Evolutionary conservation across 2,888 invertebrate species (phyloP).

Genomic region (Amphiduros pacificus): DNA sequence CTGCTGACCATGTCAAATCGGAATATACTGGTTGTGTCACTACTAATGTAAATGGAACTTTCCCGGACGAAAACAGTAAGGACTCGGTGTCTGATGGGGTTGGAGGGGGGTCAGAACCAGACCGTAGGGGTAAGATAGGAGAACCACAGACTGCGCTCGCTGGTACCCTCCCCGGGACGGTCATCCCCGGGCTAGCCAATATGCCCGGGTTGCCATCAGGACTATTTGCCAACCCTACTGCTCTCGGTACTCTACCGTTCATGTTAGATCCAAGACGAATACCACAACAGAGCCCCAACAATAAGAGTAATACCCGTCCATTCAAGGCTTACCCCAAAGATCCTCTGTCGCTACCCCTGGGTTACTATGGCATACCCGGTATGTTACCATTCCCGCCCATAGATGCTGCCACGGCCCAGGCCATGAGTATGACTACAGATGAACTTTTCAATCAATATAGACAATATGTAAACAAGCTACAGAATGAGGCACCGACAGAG

Average conservation of each 20-base stretch:
- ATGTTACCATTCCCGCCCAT: conserved; percentile 38
- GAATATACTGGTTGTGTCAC: neutral
- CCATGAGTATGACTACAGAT: conserved; percentile 38
- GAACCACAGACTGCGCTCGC: conserved; percentile 20
- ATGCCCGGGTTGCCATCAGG: conserved; percentile 20
- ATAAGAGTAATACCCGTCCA: conserved; percentile 40
- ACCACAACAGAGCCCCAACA: neutral
- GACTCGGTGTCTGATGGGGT: neutral
- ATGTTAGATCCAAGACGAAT: conserved; percentile 17
- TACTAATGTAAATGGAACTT: neutral
- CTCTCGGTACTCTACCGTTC: conserved; percentile 3
- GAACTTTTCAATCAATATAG: conserved; percentile 48
- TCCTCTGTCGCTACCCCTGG: conserved; percentile 66
- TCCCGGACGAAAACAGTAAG: neutral
- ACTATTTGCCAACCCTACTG: conserved; percentile 9
- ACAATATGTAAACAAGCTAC: conserved; percentile 25
- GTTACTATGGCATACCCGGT: conserved; percentile 53
- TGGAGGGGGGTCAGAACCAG: neutral
- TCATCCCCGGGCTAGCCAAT: neutral
- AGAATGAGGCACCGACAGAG: conserved; percentile 10
- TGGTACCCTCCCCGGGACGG: conserved; percentile 13
- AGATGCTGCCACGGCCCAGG: conserved; percentile 38
- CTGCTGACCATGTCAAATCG: neutral
- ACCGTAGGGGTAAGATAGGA: conserved; percentile 8
- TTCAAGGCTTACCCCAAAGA: conserved; percentile 72